Percentiles rank a stretch among this genome's conserved stretches.
These are phyloP conservation scores for Podarcis raffonei DNA, from an alignment of 2,113 vertebrate species.

Conservation along the genomic window DNA sequence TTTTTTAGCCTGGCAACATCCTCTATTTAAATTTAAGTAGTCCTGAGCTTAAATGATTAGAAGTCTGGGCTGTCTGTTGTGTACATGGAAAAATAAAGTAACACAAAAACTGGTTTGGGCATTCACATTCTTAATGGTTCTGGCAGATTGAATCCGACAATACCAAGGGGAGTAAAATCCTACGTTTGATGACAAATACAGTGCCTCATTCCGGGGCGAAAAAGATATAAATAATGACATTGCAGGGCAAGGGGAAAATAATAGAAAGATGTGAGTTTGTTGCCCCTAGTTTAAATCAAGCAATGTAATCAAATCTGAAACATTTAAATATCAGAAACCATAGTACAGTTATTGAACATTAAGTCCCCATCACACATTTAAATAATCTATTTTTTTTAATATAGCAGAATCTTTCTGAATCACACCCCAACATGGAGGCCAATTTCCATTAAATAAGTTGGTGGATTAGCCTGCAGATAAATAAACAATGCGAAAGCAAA, in stretches of 20 bases:
- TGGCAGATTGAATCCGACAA: neutral
- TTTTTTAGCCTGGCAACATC: neutral
- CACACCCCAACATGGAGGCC: neutral
- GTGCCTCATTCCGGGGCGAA: neutral
- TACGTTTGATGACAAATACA: neutral
- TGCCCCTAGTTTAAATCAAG: neutral
- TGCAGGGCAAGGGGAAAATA: neutral
- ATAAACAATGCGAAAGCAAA: conserved; percentile 14
- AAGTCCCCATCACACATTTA: neutral
- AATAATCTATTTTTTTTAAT: neutral
- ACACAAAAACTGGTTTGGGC: neutral
- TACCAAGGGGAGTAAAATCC: neutral
- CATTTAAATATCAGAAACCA: neutral
- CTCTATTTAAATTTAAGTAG: neutral
- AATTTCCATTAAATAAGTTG: neutral
- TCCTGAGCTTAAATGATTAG: neutral
- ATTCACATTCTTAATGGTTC: neutral
- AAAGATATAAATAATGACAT: neutral
- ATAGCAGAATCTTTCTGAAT: neutral
- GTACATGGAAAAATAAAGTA: neutral
- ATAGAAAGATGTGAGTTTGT: neutral
- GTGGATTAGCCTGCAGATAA: conserved; percentile 6
- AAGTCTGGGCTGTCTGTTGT: neutral
- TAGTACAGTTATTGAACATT: neutral
- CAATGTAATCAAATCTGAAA: neutral